Base-by-base conservation (phyloP, 1,140 invertebrate genomes). In the Drosophila sturtevanti region DNA sequence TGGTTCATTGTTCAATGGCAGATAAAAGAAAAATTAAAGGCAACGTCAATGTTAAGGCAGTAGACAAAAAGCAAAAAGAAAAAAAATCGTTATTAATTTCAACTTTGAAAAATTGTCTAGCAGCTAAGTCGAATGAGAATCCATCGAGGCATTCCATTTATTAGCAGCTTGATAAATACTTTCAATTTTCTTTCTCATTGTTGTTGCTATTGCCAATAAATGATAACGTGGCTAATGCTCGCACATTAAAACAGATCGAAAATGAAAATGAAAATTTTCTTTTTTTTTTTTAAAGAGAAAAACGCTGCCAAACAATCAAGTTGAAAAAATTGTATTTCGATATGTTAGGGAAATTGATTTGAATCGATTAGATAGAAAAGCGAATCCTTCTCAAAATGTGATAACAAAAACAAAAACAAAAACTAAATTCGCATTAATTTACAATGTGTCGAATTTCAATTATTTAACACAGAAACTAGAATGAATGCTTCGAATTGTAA, bases 11-110 rank as follows among this genome's bases (percentile, higher is more conserved):
- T 87, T 89, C 84, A 89, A 84, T 84, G 84, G 85, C 84, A 87
- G 85, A 87, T 89, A 87, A 87, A 89, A 87, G 84, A 87, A 87
- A 87, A 87, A 87, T 87, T 87, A 87, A 87, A 87, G 79, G 80
- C 79, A 89, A 87, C 74, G 65, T 51, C 59, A 55, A 35, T 55
- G 55, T 44, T 31, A n/a, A 27, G 61, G 18, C 54, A 63, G 37
- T 16, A 35, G 41, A 52, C 63, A 11, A 16, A 31, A 12, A 60
- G 59, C 22, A 67, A 64, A 31, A 56, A 35, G 27, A 44, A 74
- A 72, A 81, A 68, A 80, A 85, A 89, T 77, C 48, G 76, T 87
- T 87, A 87, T 87, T 87, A 87, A 89, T 87, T 87, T 87, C 68
- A 84, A 79, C 72, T 89, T 87, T 87, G 84, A 87, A 89, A 87